Conservation (phyloP, 2,888 invertebrate genomes). For the Lasioglossum zephyrum region DNA sequence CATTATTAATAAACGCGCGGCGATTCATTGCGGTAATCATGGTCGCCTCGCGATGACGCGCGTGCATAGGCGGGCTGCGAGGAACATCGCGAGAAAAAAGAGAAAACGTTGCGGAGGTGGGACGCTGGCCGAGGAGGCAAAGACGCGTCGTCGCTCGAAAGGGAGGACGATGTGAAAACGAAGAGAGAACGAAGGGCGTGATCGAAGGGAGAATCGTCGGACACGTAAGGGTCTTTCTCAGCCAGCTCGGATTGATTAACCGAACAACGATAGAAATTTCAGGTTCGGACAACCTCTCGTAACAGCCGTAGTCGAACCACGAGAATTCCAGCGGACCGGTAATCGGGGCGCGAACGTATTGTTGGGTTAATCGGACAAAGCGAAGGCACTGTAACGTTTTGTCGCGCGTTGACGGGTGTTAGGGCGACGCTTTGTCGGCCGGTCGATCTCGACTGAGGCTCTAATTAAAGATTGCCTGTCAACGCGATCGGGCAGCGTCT, state of each 20-base stretch:
- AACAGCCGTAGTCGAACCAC: background rate
- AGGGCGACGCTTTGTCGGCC: background rate
- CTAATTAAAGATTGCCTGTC: conserved; percentile 68
- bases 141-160: background rate
- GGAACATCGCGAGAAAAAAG: conserved; percentile 8
- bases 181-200: background rate
- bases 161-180: too few relatives aligned
- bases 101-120: conserved; percentile 5
- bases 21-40: conserved; percentile 77
- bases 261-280: background rate
- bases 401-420: background rate
- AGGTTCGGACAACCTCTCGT: too few relatives aligned
- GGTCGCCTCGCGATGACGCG: conserved; percentile 61
- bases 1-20: conserved; percentile 82
- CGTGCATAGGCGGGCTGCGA: conserved; percentile 26
- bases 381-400: background rate
- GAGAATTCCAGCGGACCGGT: background rate
- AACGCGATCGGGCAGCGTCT: conserved; percentile 52
- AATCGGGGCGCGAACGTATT: background rate
- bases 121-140: background rate
- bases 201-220: background rate
- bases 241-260: background rate
- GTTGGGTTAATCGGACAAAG: background rate
- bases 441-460: conserved; percentile 49
- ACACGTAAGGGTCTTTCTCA: too few relatives aligned